Percentiles rank a stretch among this genome's conserved stretches.
Evolutionary conservation across 2,113 vertebrate species (phyloP).

Genomic region (Grantiella picta): DNA sequence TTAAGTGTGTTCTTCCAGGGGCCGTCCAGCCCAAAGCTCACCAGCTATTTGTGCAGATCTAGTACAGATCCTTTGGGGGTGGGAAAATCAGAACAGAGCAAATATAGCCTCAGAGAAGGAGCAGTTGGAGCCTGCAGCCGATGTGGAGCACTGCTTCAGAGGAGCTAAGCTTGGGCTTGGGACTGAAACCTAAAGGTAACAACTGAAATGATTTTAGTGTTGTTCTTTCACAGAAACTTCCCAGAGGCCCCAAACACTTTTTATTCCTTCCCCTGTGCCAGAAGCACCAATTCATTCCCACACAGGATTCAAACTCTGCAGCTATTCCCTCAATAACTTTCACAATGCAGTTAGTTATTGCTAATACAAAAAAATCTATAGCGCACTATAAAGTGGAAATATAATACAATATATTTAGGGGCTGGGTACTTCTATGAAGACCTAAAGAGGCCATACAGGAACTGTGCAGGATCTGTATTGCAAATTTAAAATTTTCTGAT

Average conservation of each 20-base stretch:
- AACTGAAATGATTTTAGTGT: conserved; percentile 24
- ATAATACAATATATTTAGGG: not conserved
- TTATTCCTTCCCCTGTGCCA: conserved; percentile 33
- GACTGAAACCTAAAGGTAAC: conserved; percentile 28
- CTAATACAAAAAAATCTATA: conserved; percentile 34
- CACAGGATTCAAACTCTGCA: conserved; percentile 41
- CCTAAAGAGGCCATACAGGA: not conserved
- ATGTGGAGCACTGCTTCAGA: not conserved
- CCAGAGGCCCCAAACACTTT: conserved; percentile 24
- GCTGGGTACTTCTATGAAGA: not conserved
- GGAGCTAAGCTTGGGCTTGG: not conserved
- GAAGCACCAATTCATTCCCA: conserved; percentile 20
- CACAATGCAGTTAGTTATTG: conserved; percentile 40
- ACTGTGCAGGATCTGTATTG: not conserved
- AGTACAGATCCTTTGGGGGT: conserved; percentile 32
- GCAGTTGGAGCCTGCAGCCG: not conserved
- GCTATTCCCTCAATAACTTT: conserved; percentile 46
- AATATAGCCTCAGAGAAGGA: conserved; percentile 2
- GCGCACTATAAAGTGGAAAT: not conserved
- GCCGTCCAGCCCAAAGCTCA: not conserved
- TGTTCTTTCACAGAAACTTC: conserved; percentile 42
- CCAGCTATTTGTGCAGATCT: not conserved
- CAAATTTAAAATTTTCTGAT: not conserved
- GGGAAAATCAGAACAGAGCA: conserved; percentile 35
- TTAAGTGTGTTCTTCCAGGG: not conserved